Evolutionary conservation across 2,113 vertebrate species (phyloP).

Genomic region (Strix uralensis): DNA sequence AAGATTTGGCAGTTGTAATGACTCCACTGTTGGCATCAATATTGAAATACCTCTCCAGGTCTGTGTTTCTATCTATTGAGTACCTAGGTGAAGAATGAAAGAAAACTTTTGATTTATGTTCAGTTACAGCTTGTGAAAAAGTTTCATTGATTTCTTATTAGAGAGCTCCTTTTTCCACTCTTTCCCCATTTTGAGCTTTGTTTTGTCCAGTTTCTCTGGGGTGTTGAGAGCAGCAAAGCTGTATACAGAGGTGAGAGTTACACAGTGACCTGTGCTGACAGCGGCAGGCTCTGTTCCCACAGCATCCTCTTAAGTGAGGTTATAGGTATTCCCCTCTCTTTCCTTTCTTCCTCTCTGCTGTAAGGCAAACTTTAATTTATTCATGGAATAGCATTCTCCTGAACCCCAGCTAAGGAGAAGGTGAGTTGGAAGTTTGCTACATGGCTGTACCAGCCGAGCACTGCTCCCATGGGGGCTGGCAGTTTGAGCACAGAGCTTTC

Average conservation of each 20-base stretch:
- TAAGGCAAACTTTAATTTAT: not conserved
- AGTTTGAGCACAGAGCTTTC: not conserved
- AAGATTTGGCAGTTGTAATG: constrained; percentile 90
- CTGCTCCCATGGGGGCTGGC: not conserved
- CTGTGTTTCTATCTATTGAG: constrained; percentile 96
- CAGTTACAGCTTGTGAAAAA: not conserved
- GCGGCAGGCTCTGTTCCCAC: fast-evolving
- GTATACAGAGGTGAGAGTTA: not conserved
- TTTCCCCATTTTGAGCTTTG: not conserved
- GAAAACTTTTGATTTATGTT: constrained; percentile 27
- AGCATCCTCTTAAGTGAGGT: not conserved
- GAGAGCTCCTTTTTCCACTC: not conserved
- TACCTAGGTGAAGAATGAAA: constrained; percentile 79
- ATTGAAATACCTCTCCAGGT: constrained; percentile 95
- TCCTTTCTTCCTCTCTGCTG: not conserved
- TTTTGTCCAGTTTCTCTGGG: not conserved
- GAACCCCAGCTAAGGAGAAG: not conserved
- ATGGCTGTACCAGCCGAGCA: not conserved
- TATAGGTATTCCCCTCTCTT: not conserved
- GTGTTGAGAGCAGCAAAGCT: not conserved
- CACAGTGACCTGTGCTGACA: not conserved
- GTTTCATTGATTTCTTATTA: not conserved
- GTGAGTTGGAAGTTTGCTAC: not conserved
- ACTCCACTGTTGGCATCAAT: constrained; percentile 91
- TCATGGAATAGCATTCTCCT: not conserved